phyloP scores from a whole-genome alignment of 1,140 invertebrate species.

The Plectrocnemia conspersa region DNA sequence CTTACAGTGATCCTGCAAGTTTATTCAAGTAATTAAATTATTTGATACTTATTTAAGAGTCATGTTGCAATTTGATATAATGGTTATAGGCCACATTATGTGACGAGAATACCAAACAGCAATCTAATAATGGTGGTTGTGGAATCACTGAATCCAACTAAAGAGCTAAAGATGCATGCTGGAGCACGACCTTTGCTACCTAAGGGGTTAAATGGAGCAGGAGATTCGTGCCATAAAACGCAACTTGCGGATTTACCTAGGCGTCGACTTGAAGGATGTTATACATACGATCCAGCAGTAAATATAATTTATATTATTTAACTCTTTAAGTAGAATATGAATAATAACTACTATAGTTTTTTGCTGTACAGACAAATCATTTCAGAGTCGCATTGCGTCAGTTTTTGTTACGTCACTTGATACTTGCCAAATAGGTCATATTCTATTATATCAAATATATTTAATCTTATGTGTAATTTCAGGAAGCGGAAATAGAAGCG shows the following conservation, averaged over 20 bases:
- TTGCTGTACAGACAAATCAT: too few relatives aligned
- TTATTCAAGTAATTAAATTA: too few relatives aligned
- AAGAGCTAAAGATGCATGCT: constrained; percentile 38
- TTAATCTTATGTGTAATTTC: constrained; percentile 32
- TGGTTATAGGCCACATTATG: constrained; percentile 61
- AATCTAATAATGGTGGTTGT: constrained; percentile 79
- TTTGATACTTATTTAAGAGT: too few relatives aligned
- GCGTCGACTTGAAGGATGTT: constrained; percentile 65
- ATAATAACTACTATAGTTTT: too few relatives aligned
- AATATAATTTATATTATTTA: too few relatives aligned
- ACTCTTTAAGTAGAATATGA: too few relatives aligned
- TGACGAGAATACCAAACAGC: constrained; percentile 67
- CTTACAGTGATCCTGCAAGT: constrained; percentile 39
- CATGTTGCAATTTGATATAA: not conserved
- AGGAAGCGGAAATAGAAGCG: constrained; percentile 52
- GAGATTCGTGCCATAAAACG: constrained; percentile 68
- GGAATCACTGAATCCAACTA: constrained; percentile 47
- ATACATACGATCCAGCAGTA: constrained; percentile 66
- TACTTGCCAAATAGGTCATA: too few relatives aligned
- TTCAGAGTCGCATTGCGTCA: too few relatives aligned
- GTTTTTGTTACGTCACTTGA: too few relatives aligned
- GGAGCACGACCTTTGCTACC: constrained; percentile 42
- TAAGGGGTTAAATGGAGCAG: constrained; percentile 44
- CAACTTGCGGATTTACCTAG: constrained; percentile 63
- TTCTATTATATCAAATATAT: constrained; percentile 16